Evolutionary conservation across 2,797 vertebrate genomes (phyloP), one percentile per base, ranked within the genome.

Genomic region (Gymnoscopelus braueri): DNA sequence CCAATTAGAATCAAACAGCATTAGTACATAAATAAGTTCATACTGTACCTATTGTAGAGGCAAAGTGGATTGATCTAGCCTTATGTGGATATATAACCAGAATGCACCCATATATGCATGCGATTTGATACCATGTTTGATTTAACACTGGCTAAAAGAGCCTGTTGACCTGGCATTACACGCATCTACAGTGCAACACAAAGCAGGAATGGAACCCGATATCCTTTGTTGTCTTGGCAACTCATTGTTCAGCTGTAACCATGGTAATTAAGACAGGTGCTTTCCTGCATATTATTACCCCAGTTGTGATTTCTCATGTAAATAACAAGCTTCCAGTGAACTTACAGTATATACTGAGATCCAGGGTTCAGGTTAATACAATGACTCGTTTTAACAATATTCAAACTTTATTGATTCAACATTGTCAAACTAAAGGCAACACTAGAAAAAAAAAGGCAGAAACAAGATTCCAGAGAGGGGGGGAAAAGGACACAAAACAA

Each of bases 351-450:
- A 44, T 44, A 44, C 5, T 44, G 39, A 44, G 39, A 44, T 29
- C 47, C 7, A 48, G 47, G 12, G 47, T 48, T 4, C 47, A 51
- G 15, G 32, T 8, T 57, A 66, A 77, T 2, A 29, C 62, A 49
- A 12, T 2, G 12, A 65, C 70, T 79, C 68, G 79, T 91, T 19
- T 91, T 82, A 87, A 91, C 88, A 92, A 91, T 89, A 88, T 89
- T 88, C 81, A 91, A 93, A 92, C 89, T 93, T 93, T 93, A 92
- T 92, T 92, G 84, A 84, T 90, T 91, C 85, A 88, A 93, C 88
- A 93, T 91, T 70, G 86, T 91, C 82, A 92, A 94, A 89, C 85
- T 88, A 91, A 91, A 88, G 81, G 88, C 79, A 89, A 89, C 91
- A 93, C 83, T 78, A 86, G 82, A 85, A 87, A 87, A 73, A 80